Conservation (phyloP, 2,888 invertebrate species). For the Itoplectis maculator region DNA sequence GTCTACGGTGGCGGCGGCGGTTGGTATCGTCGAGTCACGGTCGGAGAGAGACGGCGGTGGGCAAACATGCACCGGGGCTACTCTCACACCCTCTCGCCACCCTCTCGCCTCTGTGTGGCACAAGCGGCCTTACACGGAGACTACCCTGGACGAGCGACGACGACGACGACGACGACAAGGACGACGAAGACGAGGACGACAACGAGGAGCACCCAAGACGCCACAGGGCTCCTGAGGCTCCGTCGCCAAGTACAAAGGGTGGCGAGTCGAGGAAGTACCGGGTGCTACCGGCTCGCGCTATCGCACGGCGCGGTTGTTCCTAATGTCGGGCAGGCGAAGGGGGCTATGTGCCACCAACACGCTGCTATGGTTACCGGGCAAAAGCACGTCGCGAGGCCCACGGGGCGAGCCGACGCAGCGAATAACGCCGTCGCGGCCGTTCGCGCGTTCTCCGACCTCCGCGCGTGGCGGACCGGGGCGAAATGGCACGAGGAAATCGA, state of each 20-base stretch:
- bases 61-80: slow-evolving; percentile 34
- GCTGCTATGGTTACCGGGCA: slow-evolving; percentile 23
- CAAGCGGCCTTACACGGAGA: neutral
- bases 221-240: neutral
- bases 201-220: slow-evolving; percentile 54
- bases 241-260: slow-evolving; percentile 39
- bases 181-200: slow-evolving; percentile 48
- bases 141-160: slow-evolving; percentile 64
- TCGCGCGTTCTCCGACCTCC: neutral
- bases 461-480: neutral
- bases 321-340: slow-evolving; percentile 44
- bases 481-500: too few species aligned
- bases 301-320: slow-evolving; percentile 31
- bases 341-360: too few species aligned
- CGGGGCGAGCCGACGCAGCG: slow-evolving; percentile 34
- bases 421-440: slow-evolving; percentile 37
- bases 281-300: slow-evolving; percentile 45
- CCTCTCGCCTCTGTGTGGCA: neutral
- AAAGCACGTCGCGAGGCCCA: slow-evolving; percentile 41
- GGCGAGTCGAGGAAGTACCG: slow-evolving; percentile 56
- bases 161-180: slow-evolving; percentile 62
- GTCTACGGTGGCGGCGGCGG: slow-evolving; percentile 76
- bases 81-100: too few species aligned
- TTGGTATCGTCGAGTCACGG: slow-evolving; percentile 32
- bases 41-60: neutral